Base-by-base conservation (phyloP, 1,140 invertebrate genomes). In the Lasioglossum baleicum region DNA sequence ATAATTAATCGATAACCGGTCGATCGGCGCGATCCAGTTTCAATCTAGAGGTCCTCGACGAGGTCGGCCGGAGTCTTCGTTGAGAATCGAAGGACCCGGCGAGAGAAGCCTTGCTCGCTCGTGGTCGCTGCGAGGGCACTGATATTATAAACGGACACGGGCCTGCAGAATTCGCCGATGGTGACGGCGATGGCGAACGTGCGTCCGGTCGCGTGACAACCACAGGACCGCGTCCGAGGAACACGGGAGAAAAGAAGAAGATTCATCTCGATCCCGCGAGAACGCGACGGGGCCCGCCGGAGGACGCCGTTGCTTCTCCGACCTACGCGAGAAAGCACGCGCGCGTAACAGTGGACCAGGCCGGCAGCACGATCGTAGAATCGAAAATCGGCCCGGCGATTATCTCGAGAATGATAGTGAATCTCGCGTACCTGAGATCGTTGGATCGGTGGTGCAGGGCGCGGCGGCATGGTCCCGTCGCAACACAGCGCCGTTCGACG, bases 391-490 rank as follows among this genome's bases (percentile, higher is more conserved):
- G 44, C 44, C 5, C 44, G 64, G 13, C 64, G 64, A 51, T 61
- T 66, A 6, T 26, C 42, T 53, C 44, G 69, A 61, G 53, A 61
- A 81, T 77, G 64, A 67, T 73, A 80, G 71, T 53, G 56, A 66
- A 13, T 78, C 73, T 87, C 86, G 80, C 89, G 89, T 91, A 93
- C 92, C 92, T 92, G 92, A 85, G 87, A 89, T 90, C 90, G 88
- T 86, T 89, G 88, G 89, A 88, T 88, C 82, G 88, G 85, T 87
- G 90, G 82, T 87, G 87, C 88, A 90, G 91, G 91, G 89, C 89
- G 91, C 91, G 91, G 91, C 91, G 90, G 88, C 92, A 92, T 93
- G 88, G 84, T 93, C 89, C 90, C 91, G 91, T 92, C 91, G 88
- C 89, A 88, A 88, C 90, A 90, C 90, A 87, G 88, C 91, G 91